Base-by-base conservation (phyloP, 2,113 vertebrate species). In the Hippolais icterina region DNA sequence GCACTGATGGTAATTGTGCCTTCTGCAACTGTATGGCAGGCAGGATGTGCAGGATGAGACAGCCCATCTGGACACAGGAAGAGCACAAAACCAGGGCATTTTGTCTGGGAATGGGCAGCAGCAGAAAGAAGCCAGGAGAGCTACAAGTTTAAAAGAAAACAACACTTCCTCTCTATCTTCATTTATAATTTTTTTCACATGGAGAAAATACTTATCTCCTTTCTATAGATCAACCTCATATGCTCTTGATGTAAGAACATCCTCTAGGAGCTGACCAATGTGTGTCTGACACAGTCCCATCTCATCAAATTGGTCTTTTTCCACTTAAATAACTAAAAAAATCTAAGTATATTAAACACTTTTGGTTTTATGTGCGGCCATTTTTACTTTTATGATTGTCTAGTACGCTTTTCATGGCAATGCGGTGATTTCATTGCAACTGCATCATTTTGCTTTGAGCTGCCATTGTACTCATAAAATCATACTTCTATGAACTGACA, bases 11-110 rank as follows among this genome's bases (percentile, higher is more conserved):
- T 13, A 10, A 9, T 2, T 6, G 29, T 27, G 57, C 57, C 56
- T 16, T 41, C 31, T 70, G 79, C n/a, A 39, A 2, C 39, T 0
- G 1, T 1, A 3, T 6, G 44, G 72, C 39, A 33, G 65, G 46
- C 60, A 23, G 57, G 4, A 2, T 11, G 28, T 39, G 19, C 10
- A 23, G 59, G 37, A 12, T 29, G 33, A 28, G 65, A 15, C 46
- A 60, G 78, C 59, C 25, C 21, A 9, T 17, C 39, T 20, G 74
- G 11, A 17, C 39, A 37, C 16, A 33, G 76, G 31, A 53, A 39
- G n/a, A 71, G 46, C 41, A 77, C 33, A 65, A 59, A 87, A 12
- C 11, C 6, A 1, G 7, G 41, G 22, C 17, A 0, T 22, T 44
- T 33, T 16, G 8, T 19, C 20, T 71, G 61, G 25, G 49, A 68